Conservation (phyloP, 2,888 invertebrate genomes). For the Macrophya annulata region DNA sequence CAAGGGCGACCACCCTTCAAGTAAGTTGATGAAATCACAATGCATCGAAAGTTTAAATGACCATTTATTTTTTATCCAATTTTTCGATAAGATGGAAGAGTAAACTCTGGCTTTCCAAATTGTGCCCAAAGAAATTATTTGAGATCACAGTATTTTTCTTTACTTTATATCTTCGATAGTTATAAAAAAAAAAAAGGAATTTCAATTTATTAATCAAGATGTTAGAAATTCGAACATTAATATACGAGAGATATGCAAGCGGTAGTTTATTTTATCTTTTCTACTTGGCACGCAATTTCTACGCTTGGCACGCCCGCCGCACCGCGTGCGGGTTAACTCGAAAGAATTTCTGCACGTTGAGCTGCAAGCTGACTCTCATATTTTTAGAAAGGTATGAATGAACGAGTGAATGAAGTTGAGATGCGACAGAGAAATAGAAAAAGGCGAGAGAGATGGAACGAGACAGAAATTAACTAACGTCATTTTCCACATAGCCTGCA, state of each 20-base stretch:
- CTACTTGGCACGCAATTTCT: constrained; percentile 48
- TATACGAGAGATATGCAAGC: constrained; percentile 18
- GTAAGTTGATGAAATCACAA: constrained; percentile 79
- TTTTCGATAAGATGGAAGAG: neutral
- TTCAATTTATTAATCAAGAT: constrained; percentile 34
- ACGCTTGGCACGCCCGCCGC: constrained; percentile 45
- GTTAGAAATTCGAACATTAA: constrained; percentile 8
- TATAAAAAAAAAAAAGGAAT: neutral
- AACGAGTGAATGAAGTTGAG: constrained; percentile 50
- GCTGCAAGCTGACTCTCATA: constrained; percentile 18
- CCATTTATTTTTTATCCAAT: neutral
- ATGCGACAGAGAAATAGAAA: constrained; percentile 26
- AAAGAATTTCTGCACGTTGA: constrained; percentile 47
- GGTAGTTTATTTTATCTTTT: constrained; percentile 34
- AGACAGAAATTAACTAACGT: constrained; percentile 55
- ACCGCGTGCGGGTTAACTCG: constrained; percentile 36
- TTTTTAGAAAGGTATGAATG: constrained; percentile 53
- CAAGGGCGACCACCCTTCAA: constrained; percentile 90
- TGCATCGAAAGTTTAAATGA: neutral
- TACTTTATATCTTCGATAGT: neutral
- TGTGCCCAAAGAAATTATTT: too few species aligned
- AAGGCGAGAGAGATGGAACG: constrained; percentile 21
- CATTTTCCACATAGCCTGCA: constrained; percentile 28
- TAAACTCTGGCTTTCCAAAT: too few species aligned
- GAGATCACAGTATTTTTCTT: neutral